Evolutionary conservation across 92 coral and sea anemone species (phyloP).

Genomic region (Palythoa caribaeorum): DNA sequence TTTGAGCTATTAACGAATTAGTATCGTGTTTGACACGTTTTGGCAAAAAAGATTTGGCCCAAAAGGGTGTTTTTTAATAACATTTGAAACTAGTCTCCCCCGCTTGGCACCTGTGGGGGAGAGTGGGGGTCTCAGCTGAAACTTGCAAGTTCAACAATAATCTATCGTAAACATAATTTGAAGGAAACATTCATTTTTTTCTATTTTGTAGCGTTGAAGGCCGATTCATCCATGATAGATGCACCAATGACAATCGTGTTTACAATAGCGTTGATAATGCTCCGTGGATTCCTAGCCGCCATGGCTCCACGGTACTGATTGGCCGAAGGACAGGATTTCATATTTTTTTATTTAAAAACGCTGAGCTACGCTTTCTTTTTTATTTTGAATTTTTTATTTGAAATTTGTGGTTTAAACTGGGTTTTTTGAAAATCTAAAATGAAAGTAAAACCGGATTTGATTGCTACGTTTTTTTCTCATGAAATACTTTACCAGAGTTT

Average conservation of each 20-base stretch:
- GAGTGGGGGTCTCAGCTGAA: no score
- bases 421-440: no score
- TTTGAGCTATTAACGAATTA: no score
- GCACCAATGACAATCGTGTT: background rate
- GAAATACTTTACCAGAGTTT: background rate
- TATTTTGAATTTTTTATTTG: background rate
- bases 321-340: background rate
- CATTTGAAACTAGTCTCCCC: no score
- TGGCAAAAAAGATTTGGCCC: no score
- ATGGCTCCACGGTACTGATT: slow-evolving; percentile 8
- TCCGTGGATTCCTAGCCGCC: background rate
- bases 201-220: background rate
- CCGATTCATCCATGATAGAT: background rate
- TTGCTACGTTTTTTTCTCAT: background rate
- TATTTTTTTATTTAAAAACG: background rate
- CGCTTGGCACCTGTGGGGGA: no score
- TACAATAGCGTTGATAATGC: background rate
- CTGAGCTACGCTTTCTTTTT: background rate
- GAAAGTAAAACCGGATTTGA: background rate
- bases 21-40: no score
- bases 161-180: background rate
- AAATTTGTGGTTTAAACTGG: background rate
- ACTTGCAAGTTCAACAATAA: no score
- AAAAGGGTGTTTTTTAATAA: no score
- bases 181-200: background rate